phyloP scores from a whole-genome alignment of 2,113 vertebrate species.

The Platichthys stellatus region DNA sequence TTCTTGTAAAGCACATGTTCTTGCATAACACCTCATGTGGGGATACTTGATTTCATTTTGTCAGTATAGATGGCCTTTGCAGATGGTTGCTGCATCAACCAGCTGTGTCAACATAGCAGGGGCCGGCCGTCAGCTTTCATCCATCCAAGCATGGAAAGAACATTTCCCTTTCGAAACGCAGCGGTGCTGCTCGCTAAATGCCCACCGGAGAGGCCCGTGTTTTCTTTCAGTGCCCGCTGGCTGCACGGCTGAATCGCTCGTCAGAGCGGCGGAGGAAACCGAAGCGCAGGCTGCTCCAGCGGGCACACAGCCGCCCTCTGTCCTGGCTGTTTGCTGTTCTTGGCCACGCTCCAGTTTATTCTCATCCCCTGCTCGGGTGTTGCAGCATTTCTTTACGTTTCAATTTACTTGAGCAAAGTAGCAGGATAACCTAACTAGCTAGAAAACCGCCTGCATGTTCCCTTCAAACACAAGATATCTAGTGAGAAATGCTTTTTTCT shows the following conservation, averaged over 20 bases:
- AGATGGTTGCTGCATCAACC: slow-evolving; percentile 49
- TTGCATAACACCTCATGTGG: slow-evolving; percentile 14
- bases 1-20: slow-evolving; percentile 18
- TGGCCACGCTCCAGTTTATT: slow-evolving; percentile 60
- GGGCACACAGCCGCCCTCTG: slow-evolving; percentile 71
- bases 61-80: slow-evolving; percentile 41
- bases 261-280: slow-evolving; percentile 62
- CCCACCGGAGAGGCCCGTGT: slow-evolving; percentile 51
- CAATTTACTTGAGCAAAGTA: slow-evolving; percentile 36
- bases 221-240: slow-evolving; percentile 54
- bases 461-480: slow-evolving; percentile 13
- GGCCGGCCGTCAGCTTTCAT: slow-evolving; percentile 33
- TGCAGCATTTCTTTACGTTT: slow-evolving; percentile 58
- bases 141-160: slow-evolving; percentile 60
- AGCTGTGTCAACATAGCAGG: slow-evolving; percentile 80
- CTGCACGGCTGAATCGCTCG: slow-evolving; percentile 63
- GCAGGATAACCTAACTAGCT: slow-evolving; percentile 25
- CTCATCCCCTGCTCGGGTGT: slow-evolving; percentile 46
- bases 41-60: slow-evolving; percentile 43
- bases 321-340: slow-evolving; percentile 70
- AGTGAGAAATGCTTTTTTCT: slow-evolving; percentile 36
- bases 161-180: slow-evolving; percentile 60
- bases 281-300: slow-evolving; percentile 28
- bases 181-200: slow-evolving; percentile 21
- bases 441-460: slow-evolving; percentile 15